Evolutionary conservation across 2,888 invertebrate species (phyloP).

Genomic region (Drosophila testacea): DNA sequence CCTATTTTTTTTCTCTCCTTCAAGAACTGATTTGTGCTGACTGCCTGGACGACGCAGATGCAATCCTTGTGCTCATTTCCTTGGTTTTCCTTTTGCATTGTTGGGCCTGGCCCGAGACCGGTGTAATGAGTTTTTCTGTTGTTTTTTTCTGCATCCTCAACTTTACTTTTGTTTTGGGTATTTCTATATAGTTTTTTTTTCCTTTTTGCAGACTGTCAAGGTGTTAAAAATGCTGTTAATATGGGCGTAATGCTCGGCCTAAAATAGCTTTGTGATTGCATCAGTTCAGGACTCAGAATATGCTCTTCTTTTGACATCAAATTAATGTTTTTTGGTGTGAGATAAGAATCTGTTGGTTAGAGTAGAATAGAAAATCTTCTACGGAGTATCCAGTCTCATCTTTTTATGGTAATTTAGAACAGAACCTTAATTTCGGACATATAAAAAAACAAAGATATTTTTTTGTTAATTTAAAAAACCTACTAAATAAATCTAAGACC

Average conservation of each 20-base stretch:
- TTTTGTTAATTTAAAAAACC: no score
- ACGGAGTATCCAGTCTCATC: not conserved
- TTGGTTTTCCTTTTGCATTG: constrained; percentile 68
- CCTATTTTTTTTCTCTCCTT: not conserved
- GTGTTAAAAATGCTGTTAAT: constrained; percentile 72
- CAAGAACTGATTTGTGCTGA: constrained; percentile 68
- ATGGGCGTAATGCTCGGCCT: constrained; percentile 60
- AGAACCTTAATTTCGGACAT: not conserved
- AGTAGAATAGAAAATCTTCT: not conserved
- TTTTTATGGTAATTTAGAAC: not conserved
- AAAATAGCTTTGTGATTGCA: constrained; percentile 31
- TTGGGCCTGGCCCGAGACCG: constrained; percentile 65
- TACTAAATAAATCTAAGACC: no score
- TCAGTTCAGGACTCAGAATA: constrained; percentile 19
- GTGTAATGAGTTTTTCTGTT: constrained; percentile 72
- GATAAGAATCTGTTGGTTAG: not conserved
- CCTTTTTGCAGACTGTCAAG: constrained; percentile 59
- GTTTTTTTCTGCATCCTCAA: constrained; percentile 6
- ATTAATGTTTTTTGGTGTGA: not conserved
- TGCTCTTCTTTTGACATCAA: constrained; percentile 1
- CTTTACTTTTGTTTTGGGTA: constrained; percentile 56
- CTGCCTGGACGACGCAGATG: constrained; percentile 66
- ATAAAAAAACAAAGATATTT: no score
- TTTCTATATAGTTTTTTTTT: constrained; percentile 31
- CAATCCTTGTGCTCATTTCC: constrained; percentile 51